These are phyloP conservation scores for Philopotamus ludificatus DNA, from an alignment of 1,140 invertebrate species.

Conservation along the genomic window DNA sequence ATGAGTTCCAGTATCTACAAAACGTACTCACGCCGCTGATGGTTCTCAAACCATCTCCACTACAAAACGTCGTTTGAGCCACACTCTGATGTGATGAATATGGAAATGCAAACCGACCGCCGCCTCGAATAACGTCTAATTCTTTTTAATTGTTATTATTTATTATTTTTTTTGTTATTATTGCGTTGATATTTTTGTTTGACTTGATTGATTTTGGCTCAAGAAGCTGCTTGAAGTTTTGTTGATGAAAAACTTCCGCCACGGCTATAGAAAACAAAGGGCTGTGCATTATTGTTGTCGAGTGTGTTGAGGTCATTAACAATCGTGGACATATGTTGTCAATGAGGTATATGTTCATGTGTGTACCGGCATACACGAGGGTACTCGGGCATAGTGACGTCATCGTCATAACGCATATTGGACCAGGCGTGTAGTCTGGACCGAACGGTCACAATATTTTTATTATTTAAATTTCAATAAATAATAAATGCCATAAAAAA, in stretches of 20 bases:
- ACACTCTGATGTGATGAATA: not conserved
- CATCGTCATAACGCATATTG: not conserved
- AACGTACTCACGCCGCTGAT: not conserved
- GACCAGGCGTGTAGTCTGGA: not conserved
- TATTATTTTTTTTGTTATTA: too few relatives aligned
- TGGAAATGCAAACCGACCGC: not conserved
- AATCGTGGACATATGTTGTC: conserved; percentile 25
- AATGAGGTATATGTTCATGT: not conserved
- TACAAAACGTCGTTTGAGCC: not conserved
- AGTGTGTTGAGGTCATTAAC: conserved; percentile 8
- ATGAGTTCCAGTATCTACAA: not conserved
- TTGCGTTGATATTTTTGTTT: too few relatives aligned
- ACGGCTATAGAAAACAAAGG: not conserved
- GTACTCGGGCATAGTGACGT: not conserved
- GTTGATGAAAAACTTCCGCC: not conserved
- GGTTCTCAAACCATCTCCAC: not conserved
- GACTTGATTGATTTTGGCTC: too few relatives aligned
- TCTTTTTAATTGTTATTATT: too few relatives aligned
- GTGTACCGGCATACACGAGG: not conserved
- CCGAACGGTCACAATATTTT: too few relatives aligned
- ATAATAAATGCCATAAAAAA: too few relatives aligned
- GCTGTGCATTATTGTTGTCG: not conserved
- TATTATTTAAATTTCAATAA: too few relatives aligned
- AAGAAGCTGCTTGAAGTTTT: not conserved
- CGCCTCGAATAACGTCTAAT: too few relatives aligned